A percentile compares a stretch with the other conserved stretches of the same genome.
These are phyloP conservation scores for Scophthalmus maximus DNA, from an alignment of 2,113 vertebrate genomes.

Conservation along the genomic window DNA sequence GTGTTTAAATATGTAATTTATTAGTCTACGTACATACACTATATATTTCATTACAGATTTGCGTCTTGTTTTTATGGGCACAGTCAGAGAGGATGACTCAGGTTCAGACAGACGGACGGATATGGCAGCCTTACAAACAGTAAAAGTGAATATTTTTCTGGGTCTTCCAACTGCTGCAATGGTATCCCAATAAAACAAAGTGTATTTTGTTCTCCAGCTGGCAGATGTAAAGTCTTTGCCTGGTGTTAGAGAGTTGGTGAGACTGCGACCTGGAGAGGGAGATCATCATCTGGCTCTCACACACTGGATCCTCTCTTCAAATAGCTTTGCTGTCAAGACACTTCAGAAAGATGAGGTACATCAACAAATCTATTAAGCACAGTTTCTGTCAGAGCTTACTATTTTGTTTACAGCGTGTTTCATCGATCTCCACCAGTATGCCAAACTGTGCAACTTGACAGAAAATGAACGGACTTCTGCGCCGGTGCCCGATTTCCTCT, in stretches of 20 bases:
- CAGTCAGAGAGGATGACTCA: too few species aligned
- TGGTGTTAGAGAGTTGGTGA: conserved; percentile 87
- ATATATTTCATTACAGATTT: too few species aligned
- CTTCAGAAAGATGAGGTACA: conserved; percentile 89
- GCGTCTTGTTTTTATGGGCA: too few species aligned
- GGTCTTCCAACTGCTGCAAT: not conserved
- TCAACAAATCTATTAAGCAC: not conserved
- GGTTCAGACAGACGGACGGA: too few species aligned
- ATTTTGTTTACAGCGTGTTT: conserved; percentile 5
- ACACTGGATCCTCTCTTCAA: conserved; percentile 94
- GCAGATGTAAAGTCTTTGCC: conserved; percentile 88
- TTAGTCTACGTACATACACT: too few species aligned
- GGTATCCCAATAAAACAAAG: not conserved
- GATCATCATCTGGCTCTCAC: conserved; percentile 87
- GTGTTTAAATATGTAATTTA: too few species aligned
- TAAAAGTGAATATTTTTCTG: too few species aligned
- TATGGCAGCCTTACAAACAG: too few species aligned
- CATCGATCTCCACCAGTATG: conserved; percentile 80
- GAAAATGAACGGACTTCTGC: conserved; percentile 82
- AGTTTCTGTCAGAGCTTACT: accelerated
- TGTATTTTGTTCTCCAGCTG: conserved; percentile 80
- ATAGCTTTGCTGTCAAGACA: conserved; percentile 90
- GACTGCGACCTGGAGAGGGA: conserved; percentile 80
- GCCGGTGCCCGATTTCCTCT: conserved; percentile 92
- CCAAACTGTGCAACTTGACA: conserved; percentile 89